Conservation (phyloP, 2,888 invertebrate species). For the Smittia aterrima region DNA sequence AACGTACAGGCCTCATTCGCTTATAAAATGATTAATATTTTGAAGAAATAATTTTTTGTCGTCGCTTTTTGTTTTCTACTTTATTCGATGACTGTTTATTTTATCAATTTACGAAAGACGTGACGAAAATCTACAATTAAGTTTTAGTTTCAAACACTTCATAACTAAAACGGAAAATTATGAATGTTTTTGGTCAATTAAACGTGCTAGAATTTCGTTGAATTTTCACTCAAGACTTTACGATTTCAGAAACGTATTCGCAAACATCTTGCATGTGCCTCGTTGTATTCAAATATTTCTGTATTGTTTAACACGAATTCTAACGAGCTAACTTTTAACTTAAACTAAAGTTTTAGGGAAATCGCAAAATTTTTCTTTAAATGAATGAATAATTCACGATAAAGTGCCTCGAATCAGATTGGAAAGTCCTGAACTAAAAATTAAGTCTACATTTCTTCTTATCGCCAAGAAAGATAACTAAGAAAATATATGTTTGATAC, state of each 20-base stretch:
- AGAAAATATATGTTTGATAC: too few species aligned
- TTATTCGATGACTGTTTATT: slow-evolving; percentile 27
- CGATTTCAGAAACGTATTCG: neutral
- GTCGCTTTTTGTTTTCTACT: slow-evolving; percentile 6
- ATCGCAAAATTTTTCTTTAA: too few species aligned
- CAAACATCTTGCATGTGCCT: neutral
- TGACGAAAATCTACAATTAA: slow-evolving; percentile 28
- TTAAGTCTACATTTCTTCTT: too few species aligned
- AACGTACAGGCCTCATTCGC: too few species aligned
- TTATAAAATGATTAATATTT: slow-evolving; percentile 14
- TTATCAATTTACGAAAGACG: slow-evolving; percentile 31
- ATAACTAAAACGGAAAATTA: slow-evolving; percentile 2
- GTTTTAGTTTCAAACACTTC: neutral
- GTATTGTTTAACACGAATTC: neutral
- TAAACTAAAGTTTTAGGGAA: neutral
- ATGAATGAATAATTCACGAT: too few species aligned
- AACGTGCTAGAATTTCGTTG: slow-evolving; percentile 10
- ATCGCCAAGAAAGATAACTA: too few species aligned
- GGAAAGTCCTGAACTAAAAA: too few species aligned
- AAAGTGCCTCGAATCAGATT: too few species aligned
- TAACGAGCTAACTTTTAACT: neutral
- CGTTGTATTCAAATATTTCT: neutral
- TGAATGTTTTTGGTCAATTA: neutral
- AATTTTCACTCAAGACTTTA: neutral
- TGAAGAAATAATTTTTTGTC: slow-evolving; percentile 22